phyloP scores from a whole-genome alignment of 2,113 vertebrate genomes.

The Scolopax mira region DNA sequence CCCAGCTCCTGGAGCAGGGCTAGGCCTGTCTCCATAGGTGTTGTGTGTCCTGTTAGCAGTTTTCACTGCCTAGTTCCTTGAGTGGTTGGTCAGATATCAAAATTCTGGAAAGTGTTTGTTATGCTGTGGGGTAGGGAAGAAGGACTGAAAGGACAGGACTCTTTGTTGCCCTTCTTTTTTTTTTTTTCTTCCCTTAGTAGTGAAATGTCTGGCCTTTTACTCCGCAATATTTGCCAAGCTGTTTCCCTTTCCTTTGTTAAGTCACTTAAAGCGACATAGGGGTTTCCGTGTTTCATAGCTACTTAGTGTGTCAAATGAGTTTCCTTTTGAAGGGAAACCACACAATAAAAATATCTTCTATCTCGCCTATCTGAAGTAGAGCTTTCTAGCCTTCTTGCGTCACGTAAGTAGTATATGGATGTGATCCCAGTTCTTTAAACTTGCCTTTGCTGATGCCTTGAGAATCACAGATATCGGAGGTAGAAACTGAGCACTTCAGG shows the following conservation, averaged over 20 bases:
- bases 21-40: background rate
- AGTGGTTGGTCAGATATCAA: background rate
- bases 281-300: background rate
- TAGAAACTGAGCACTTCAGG: background rate
- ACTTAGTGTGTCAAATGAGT: background rate
- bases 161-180: background rate
- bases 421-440: background rate
- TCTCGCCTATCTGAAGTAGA: background rate
- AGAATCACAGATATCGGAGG: background rate
- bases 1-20: background rate
- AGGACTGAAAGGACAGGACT: background rate
- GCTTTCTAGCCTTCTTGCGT: background rate
- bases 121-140: background rate
- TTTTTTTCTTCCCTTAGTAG: background rate
- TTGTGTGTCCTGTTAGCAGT: background rate
- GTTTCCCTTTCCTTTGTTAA: background rate
- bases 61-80: fast-evolving
- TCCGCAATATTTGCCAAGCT: background rate
- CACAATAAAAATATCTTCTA: background rate
- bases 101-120: background rate
- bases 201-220: background rate
- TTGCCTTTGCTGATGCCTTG: background rate
- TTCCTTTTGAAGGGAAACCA: background rate
- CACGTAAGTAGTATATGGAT: background rate
- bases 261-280: background rate